These are phyloP conservation scores for Nyctalus aviator DNA, from an alignment of 2,797 vertebrate genomes.

Conservation along the genomic window DNA sequence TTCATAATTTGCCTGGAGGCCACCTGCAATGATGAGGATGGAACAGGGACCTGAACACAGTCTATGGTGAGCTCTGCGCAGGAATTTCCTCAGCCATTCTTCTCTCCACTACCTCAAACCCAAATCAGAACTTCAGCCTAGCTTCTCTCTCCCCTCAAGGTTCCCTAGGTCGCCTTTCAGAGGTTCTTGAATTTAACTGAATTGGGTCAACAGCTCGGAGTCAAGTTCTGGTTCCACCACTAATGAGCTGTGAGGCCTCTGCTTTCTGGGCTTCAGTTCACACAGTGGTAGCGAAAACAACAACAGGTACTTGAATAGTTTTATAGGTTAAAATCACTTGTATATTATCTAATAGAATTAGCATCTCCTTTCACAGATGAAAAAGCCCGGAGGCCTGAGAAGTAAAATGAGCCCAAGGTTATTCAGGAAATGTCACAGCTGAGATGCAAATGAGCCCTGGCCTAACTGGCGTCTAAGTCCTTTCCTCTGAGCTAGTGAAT, in stretches of 20 bases:
- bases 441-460: not conserved
- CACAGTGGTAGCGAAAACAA: slow-evolving; percentile 4
- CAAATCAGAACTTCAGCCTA: not conserved
- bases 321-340: slow-evolving; percentile 30
- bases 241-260: not conserved
- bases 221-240: not conserved
- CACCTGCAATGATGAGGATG: not conserved
- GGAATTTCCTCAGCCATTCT: not conserved
- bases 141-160: not conserved
- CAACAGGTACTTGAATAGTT: not conserved
- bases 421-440: not conserved
- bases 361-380: slow-evolving; percentile 18
- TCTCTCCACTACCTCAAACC: not conserved
- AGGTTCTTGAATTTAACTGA: not conserved
- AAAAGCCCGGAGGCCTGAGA: not conserved
- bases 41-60: not conserved
- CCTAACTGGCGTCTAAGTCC: not conserved
- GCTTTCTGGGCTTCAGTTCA: not conserved
- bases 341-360: slow-evolving; percentile 8
- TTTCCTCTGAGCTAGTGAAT: not conserved
- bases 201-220: not conserved
- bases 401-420: slow-evolving; percentile 2
- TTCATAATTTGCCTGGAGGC: not conserved
- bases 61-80: not conserved
- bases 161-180: not conserved